Percentiles rank a stretch among this genome's conserved stretches.
Evolutionary conservation across 92 coral and sea anemone genomes (phyloP).

Genomic region (Metridium senile): DNA sequence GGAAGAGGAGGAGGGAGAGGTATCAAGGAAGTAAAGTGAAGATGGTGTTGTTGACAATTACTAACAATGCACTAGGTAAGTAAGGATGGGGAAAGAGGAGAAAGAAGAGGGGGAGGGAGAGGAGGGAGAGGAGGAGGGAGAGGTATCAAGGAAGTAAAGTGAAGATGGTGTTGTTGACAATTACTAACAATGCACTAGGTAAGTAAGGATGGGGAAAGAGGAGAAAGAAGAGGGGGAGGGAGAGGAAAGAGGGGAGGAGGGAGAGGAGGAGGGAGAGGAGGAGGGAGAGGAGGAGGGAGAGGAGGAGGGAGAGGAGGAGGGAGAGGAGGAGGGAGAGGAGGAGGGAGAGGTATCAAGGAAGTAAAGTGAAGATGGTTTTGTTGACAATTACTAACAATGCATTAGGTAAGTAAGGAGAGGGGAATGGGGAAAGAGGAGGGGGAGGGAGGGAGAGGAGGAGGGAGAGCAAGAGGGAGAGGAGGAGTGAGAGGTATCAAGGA

Average conservation of each 20-base stretch:
- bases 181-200: slow-evolving; percentile 63
- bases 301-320: no score
- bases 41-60: slow-evolving; percentile 63
- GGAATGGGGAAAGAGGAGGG: background rate
- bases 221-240: background rate
- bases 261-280: no score
- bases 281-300: no score
- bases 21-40: slow-evolving; percentile 22
- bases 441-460: background rate
- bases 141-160: slow-evolving; percentile 20
- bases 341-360: no score
- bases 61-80: slow-evolving; percentile 55
- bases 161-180: slow-evolving; percentile 57
- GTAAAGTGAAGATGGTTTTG: slow-evolving; percentile 44
- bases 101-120: no score
- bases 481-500: no score
- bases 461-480: no score
- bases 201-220: background rate
- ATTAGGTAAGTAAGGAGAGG: slow-evolving; percentile 17
- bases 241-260: no score
- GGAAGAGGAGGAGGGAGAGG: no score
- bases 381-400: slow-evolving; percentile 71
- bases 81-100: no score
- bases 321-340: no score
- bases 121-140: no score